Evolutionary conservation across 2,888 invertebrate species (phyloP).

Genomic region (Nymphalis urticae): DNA sequence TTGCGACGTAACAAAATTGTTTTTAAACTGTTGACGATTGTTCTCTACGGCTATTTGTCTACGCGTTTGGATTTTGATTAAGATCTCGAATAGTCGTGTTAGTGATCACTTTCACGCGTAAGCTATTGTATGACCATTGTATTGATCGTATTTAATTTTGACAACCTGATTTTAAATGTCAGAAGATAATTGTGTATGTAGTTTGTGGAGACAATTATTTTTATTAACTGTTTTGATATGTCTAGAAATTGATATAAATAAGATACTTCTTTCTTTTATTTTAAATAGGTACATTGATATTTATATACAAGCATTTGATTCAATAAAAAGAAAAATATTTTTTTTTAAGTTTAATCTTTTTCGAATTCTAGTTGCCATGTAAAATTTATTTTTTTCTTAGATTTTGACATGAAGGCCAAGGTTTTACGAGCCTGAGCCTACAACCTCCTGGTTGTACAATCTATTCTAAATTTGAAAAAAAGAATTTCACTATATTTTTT

Average conservation of each 20-base stretch:
- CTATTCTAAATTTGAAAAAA: neutral
- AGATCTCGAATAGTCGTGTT: slow-evolving; percentile 61
- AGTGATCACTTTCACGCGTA: slow-evolving; percentile 61
- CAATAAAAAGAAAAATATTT: no score
- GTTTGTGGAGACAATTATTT: no score
- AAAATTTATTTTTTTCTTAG: no score
- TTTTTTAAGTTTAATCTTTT: no score
- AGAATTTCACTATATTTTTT: neutral
- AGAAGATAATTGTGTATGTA: slow-evolving; percentile 6
- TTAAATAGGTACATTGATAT: no score
- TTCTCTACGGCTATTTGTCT: slow-evolving; percentile 79
- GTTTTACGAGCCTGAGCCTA: no score
- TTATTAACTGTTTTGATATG: neutral
- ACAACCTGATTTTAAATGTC: slow-evolving; percentile 22
- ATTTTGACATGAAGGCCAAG: no score
- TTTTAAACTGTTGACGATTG: slow-evolving; percentile 77
- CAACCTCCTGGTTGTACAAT: neutral
- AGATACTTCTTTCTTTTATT: no score
- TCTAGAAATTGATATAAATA: no score
- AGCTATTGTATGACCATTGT: slow-evolving; percentile 39
- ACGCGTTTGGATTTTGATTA: slow-evolving; percentile 67
- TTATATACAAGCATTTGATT: no score
- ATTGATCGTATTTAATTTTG: neutral
- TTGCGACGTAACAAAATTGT: slow-evolving; percentile 75
- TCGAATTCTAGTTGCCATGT: no score